These are phyloP conservation scores for Hippopotamyrus pictus DNA, from an alignment of 2,797 vertebrate species.

Conservation along the genomic window DNA sequence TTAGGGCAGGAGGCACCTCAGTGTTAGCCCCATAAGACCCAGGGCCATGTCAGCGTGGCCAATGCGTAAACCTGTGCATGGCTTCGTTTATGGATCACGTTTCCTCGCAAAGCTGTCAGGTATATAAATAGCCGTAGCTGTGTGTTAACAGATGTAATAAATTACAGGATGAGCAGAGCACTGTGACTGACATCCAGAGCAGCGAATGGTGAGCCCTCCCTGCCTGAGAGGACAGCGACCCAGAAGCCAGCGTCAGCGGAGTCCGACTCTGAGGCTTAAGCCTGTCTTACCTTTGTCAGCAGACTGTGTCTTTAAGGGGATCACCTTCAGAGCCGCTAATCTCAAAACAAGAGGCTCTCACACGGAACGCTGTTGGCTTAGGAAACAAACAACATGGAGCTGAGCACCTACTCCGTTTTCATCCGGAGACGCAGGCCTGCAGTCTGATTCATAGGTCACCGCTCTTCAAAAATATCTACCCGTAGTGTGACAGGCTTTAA, in stretches of 20 bases:
- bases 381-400: background rate
- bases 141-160: background rate
- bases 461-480: background rate
- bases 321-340: background rate
- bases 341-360: background rate
- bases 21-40: background rate
- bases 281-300: constrained; percentile 4
- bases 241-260: background rate
- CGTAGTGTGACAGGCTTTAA: background rate
- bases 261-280: background rate
- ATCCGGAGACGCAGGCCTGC: background rate
- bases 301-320: background rate
- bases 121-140: background rate
- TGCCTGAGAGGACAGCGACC: background rate
- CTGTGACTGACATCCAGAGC: background rate
- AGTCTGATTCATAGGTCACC: background rate
- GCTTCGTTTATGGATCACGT: background rate
- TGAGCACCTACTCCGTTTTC: background rate
- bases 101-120: background rate
- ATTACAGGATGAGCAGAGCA: background rate
- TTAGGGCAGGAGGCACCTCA: constrained; percentile 16
- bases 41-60: background rate
- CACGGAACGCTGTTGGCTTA: background rate
- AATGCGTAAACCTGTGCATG: background rate
- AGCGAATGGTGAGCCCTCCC: background rate